Conservation (phyloP, 2,888 invertebrate genomes). For the Coelinius sp. region DNA sequence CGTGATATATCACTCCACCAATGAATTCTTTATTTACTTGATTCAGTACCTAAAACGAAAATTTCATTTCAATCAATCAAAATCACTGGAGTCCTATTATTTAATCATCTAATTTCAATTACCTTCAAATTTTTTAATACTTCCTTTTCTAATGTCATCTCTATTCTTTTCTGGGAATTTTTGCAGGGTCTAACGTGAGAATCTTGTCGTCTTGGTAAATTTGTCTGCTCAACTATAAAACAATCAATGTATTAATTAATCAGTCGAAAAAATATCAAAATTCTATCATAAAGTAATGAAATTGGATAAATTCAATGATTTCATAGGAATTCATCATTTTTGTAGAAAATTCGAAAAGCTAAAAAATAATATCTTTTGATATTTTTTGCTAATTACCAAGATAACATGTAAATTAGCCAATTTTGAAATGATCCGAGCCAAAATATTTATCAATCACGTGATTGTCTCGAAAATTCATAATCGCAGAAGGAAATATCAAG, state of each 20-base stretch:
- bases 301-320: neutral
- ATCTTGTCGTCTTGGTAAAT: conserved; percentile 39
- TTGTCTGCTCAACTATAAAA: conserved; percentile 11
- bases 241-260: neutral
- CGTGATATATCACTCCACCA: conserved; percentile 70
- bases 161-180: conserved; percentile 41
- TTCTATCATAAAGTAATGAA: neutral
- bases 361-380: no score
- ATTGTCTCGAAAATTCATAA: no score
- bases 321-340: no score
- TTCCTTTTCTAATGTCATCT: conserved; percentile 53
- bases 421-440: no score
- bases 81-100: conserved; percentile 9
- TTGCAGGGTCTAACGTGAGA: conserved; percentile 52
- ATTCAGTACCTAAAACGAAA: conserved; percentile 74
- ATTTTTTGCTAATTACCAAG: no score
- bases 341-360: no score
- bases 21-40: conserved; percentile 86
- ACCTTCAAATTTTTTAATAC: conserved; percentile 55
- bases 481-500: no score
- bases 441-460: no score
- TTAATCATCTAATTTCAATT: conserved; percentile 8
- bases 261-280: neutral
- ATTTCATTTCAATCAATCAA: conserved; percentile 10
- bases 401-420: no score